Percentiles rank a stretch among this genome's conserved stretches.
phyloP scores from a whole-genome alignment of 2,797 vertebrate species.

The Epinephelus awoara region DNA sequence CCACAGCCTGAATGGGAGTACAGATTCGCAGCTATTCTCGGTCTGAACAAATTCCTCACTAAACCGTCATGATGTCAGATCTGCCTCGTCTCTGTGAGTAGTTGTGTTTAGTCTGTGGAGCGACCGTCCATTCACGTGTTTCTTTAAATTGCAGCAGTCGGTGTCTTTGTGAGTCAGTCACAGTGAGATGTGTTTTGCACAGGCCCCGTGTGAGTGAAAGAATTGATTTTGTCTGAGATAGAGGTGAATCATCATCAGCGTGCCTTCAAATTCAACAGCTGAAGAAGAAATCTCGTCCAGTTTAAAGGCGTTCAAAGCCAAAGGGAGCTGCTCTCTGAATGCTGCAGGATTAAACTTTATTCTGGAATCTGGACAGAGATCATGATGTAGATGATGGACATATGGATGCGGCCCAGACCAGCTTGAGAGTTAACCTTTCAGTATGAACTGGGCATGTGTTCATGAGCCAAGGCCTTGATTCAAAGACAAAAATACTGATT shows the following conservation, averaged over 20 bases:
- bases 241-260: slow-evolving; percentile 25
- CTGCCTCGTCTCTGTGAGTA: background rate
- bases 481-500: background rate
- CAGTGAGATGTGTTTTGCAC: background rate
- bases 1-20: slow-evolving; percentile 1
- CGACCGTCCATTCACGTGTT: slow-evolving; percentile 1
- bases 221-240: slow-evolving; percentile 19
- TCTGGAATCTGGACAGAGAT: slow-evolving; percentile 26
- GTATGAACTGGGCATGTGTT: slow-evolving; percentile 19
- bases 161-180: slow-evolving; percentile 5
- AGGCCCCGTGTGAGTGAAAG: background rate
- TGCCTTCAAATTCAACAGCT: slow-evolving; percentile 22
- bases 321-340: background rate
- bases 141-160: slow-evolving; percentile 8
- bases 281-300: background rate
- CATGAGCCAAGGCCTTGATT: slow-evolving; percentile 4
- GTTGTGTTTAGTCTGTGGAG: slow-evolving; percentile 1
- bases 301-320: slow-evolving; percentile 8
- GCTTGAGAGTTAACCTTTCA: slow-evolving; percentile 29
- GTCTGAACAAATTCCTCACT: background rate
- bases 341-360: background rate
- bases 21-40: slow-evolving; percentile 6
- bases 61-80: background rate
- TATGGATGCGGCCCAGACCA: slow-evolving; percentile 23
- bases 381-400: slow-evolving; percentile 4